Percentiles rank a stretch among this genome's conserved stretches.
Evolutionary conservation across 2,888 invertebrate species (phyloP).

Genomic region (Dione juno): DNA sequence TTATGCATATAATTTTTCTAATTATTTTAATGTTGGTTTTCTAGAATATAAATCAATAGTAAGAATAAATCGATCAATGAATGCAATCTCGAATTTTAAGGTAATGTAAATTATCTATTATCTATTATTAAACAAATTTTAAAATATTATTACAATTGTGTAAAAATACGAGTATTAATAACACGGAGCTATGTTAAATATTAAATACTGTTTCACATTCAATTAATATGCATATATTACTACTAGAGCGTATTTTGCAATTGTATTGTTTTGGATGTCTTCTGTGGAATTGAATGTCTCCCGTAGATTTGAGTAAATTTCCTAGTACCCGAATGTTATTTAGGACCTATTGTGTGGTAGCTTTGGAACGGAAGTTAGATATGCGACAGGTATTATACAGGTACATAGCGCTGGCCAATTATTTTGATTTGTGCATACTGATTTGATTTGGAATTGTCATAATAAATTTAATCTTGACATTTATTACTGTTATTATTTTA

Average conservation of each 20-base stretch:
- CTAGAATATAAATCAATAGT: no score
- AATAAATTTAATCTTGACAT: background rate
- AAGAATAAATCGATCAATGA: no score
- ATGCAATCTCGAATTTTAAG: no score
- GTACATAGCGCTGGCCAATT: conserved; percentile 47
- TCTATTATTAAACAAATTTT: no score
- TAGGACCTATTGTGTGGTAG: conserved; percentile 50
- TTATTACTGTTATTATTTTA: background rate
- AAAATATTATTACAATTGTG: no score
- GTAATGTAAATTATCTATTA: no score
- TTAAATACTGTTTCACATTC: background rate
- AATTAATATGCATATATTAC: background rate
- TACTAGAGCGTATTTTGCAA: background rate
- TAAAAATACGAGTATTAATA: no score
- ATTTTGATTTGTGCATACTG: conserved; percentile 47
- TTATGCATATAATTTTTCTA: no score
- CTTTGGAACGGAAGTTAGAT: conserved; percentile 49
- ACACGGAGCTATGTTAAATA: background rate
- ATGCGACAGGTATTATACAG: conserved; percentile 50
- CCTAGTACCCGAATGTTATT: conserved; percentile 48
- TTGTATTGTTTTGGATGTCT: conserved; percentile 34
- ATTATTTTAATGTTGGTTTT: no score
- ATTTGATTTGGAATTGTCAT: conserved; percentile 29
- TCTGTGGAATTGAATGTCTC: conserved; percentile 47
- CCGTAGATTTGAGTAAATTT: conserved; percentile 47